phyloP scores from a whole-genome alignment of 1,140 invertebrate genomes.

The Helicoverpa zea region DNA sequence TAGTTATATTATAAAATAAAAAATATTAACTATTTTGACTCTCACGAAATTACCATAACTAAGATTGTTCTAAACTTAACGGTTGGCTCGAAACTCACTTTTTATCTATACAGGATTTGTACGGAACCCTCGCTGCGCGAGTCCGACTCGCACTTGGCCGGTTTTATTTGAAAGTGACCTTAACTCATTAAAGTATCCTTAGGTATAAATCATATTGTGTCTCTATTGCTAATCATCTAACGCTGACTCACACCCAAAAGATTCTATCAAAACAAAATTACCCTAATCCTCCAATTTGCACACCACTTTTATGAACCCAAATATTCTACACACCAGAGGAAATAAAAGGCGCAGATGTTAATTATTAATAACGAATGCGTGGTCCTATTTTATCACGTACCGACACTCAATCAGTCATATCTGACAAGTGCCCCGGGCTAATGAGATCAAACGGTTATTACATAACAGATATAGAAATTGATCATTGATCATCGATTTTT shows the following conservation, averaged over 20 bases:
- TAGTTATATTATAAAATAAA: no score
- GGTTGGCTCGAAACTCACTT: no score
- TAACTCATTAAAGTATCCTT: no score
- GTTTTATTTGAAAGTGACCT: neutral
- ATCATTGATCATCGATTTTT: neutral
- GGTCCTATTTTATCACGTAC: slow-evolving; percentile 56
- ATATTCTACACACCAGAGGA: slow-evolving; percentile 12
- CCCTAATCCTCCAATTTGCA: slow-evolving; percentile 30
- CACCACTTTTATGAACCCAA: neutral
- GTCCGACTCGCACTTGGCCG: no score
- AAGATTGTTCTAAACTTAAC: no score
- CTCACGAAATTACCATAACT: no score
- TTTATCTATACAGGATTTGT: no score
- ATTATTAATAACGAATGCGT: slow-evolving; percentile 60
- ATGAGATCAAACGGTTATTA: slow-evolving; percentile 51
- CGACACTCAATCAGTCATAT: slow-evolving; percentile 62
- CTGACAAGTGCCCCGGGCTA: slow-evolving; percentile 54
- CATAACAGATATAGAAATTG: slow-evolving; percentile 2
- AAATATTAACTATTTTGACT: no score
- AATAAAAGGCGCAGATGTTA: slow-evolving; percentile 62
- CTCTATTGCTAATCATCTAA: no score
- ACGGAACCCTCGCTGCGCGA: no score
- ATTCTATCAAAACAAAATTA: neutral
- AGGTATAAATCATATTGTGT: no score
- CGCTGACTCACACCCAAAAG: no score